Base-by-base conservation (phyloP, 2,113 vertebrate genomes). In the Bujurquina vittata region DNA sequence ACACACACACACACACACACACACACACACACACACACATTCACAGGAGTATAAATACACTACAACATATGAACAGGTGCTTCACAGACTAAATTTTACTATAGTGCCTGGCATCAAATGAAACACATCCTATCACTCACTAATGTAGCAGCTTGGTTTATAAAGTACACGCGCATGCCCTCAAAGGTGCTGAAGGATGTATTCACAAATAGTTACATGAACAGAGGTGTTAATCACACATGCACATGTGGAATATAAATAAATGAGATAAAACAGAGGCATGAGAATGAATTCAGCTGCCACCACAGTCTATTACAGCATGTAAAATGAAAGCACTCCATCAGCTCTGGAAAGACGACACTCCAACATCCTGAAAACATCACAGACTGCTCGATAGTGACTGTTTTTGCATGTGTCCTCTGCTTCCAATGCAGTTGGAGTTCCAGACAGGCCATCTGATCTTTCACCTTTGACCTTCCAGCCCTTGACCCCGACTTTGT, bases 101-200 rank as follows among this genome's bases (percentile, higher is more conserved):
- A 40, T 73, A 55, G 80, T n/a, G 6, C 65, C 88, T 87, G 84
- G 77, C 8, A 52, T 52, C 67, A 59, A 90, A 90, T 92, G 86
- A 95, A 96, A 95, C 92, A 92, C 85, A 89, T 91, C 82, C 85
- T 85, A 84, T 90, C 79, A 86, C 79, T 86, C 88, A 92, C 93
- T 91, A 91, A 91, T 93, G 91, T 10, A 58, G 90, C 84, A 95
- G 89, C 76, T 76, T 95, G 93, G 95, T 94, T 96, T 95, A 95
- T 93, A 46, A 75, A 80, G 84, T 65, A 80, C 73, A 77, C 79
- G 83, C 73, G 77, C 81, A 84, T 26, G 58, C 87, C 77, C 62
- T 79, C 54, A 61, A 40, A 46, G 14, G 31, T 49, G 63, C 54
- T 56, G 49, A 80, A 35, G 43, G 49, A 88, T 85, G 61, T 4